Percentiles rank a stretch among this genome's conserved stretches.
Conservation (phyloP, 2,888 invertebrate species). For the Operophtera brumata region DNA sequence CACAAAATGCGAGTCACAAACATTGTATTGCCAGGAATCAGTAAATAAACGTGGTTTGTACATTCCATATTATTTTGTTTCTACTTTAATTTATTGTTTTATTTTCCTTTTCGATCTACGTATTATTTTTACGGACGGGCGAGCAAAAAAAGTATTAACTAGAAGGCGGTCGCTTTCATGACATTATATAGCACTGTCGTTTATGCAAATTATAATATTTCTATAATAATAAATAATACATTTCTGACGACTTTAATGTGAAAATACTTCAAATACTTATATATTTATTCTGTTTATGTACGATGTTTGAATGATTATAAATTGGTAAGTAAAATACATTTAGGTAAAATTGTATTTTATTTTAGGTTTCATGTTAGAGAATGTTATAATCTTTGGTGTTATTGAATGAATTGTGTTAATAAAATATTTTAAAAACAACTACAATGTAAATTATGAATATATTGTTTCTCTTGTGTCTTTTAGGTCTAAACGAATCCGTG, state of each 20-base stretch:
- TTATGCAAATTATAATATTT: constrained; percentile 49
- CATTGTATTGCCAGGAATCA: constrained; percentile 83
- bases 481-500: not conserved
- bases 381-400: constrained; percentile 82
- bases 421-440: constrained; percentile 80
- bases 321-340: constrained; percentile 77
- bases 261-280: constrained; percentile 67
- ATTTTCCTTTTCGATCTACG: constrained; percentile 70
- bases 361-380: constrained; percentile 81
- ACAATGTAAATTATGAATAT: constrained; percentile 68
- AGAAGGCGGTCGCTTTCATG: constrained; percentile 61
- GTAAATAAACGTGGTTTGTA: constrained; percentile 88
- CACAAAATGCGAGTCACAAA: constrained; percentile 68
- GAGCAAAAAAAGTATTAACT: constrained; percentile 52
- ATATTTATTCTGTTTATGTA: constrained; percentile 75
- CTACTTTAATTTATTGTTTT: constrained; percentile 77
- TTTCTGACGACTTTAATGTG: constrained; percentile 70
- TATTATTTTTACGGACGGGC: constrained; percentile 45
- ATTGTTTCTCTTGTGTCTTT: constrained; percentile 58
- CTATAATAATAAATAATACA: constrained; percentile 48
- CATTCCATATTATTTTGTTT: constrained; percentile 89
- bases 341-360: constrained; percentile 79
- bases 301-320: constrained; percentile 80
- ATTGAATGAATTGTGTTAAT: constrained; percentile 83
- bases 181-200: constrained; percentile 62